Percentiles rank a stretch among this genome's conserved stretches.
Conservation (phyloP, 2,797 vertebrate genomes). For the Microctenopoma lineatum region DNA sequence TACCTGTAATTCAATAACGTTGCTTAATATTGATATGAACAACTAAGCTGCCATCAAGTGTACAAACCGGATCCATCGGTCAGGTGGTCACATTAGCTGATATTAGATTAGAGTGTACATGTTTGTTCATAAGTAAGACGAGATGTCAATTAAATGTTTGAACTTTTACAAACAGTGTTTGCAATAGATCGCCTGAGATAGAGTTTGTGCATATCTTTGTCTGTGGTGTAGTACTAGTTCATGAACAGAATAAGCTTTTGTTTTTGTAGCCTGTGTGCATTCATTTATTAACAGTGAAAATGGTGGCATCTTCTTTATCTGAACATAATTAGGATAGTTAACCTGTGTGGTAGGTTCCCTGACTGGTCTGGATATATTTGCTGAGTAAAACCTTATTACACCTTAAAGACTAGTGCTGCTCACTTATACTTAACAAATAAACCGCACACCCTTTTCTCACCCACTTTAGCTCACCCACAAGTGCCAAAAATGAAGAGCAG, state of each 20-base stretch:
- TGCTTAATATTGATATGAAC: not conserved
- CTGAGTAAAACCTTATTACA: constrained; percentile 12
- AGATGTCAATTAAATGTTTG: not conserved
- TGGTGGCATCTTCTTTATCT: not conserved
- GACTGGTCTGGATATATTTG: not conserved
- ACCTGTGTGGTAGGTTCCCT: not conserved
- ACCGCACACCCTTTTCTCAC: not conserved
- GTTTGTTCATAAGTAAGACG: not conserved
- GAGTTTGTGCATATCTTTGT: not conserved
- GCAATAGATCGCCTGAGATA: not conserved
- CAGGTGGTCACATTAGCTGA: not conserved
- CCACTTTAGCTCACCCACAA: not conserved
- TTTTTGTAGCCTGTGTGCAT: not conserved
- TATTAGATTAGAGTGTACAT: not conserved
- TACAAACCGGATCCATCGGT: not conserved
- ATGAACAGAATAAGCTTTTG: no score
- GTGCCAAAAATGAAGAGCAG: not conserved
- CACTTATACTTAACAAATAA: not conserved
- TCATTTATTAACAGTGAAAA: not conserved
- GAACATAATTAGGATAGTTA: not conserved
- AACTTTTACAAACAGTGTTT: not conserved
- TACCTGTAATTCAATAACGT: not conserved
- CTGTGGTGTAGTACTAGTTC: not conserved
- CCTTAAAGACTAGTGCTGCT: not conserved
- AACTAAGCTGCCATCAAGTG: not conserved